These are phyloP conservation scores for Pantala flavescens DNA, from an alignment of 1,140 invertebrate genomes.

Conservation along the genomic window DNA sequence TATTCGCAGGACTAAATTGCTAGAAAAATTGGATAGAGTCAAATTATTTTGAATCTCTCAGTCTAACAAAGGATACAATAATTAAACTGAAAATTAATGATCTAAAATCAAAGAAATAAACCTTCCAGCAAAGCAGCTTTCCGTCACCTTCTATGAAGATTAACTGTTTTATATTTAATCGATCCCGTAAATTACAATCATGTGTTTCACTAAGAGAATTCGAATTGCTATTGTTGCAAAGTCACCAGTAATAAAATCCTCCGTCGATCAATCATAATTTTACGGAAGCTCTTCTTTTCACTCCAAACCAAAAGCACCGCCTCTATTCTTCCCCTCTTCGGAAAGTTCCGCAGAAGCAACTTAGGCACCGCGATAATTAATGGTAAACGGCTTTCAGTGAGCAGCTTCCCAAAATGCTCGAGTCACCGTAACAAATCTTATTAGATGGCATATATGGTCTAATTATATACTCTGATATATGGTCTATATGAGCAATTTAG, in stretches of 20 bases:
- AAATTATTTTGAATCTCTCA: no score
- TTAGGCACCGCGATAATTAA: neutral
- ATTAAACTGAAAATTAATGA: no score
- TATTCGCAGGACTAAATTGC: no score
- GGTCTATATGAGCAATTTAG: no score
- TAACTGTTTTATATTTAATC: neutral
- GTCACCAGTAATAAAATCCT: neutral
- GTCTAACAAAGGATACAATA: no score
- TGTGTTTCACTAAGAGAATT: neutral
- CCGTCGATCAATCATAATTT: neutral
- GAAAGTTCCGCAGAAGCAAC: neutral
- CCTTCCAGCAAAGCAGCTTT: no score
- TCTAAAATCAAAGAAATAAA: no score
- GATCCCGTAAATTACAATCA: neutral
- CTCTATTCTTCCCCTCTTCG: neutral
- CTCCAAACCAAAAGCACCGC: neutral
- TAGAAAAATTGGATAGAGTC: no score
- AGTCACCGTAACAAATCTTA: no score
- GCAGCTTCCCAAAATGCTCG: no score
- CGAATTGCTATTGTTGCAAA: neutral
- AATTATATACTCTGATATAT: no score
- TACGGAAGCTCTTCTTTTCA: neutral
- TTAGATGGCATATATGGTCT: no score
- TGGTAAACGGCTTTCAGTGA: neutral
- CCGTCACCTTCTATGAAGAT: neutral